These are phyloP conservation scores for Thecophora atra DNA, from an alignment of 2,888 invertebrate species.

Conservation along the genomic window DNA sequence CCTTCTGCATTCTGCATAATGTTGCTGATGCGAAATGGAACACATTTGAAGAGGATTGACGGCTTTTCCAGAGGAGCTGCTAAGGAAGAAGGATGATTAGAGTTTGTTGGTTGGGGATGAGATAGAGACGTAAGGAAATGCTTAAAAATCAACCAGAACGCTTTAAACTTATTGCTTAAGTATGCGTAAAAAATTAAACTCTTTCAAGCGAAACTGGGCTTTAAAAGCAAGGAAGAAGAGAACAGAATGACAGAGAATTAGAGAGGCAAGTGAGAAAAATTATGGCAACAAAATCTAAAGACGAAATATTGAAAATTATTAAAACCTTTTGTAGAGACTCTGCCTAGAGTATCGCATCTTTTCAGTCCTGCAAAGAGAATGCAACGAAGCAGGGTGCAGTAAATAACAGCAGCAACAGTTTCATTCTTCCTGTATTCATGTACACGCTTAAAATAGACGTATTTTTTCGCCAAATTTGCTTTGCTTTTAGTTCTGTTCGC, in stretches of 20 bases:
- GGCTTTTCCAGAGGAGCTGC: not conserved
- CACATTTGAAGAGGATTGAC: not conserved
- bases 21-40: not conserved
- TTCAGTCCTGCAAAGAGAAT: too few species aligned
- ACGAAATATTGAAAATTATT: not conserved
- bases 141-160: constrained; percentile 7
- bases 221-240: not conserved
- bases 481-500: not conserved
- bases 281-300: not conserved
- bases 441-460: not conserved
- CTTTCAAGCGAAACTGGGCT: constrained; percentile 5
- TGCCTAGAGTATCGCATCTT: too few species aligned
- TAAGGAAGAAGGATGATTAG: too few species aligned
- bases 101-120: too few species aligned
- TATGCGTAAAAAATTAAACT: constrained; percentile 25
- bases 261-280: not conserved
- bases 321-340: too few species aligned
- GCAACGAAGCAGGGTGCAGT: too few species aligned
- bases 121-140: too few species aligned
- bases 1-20: not conserved
- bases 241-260: not conserved
- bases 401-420: too few species aligned
- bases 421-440: too few species aligned
- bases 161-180: constrained; percentile 26
- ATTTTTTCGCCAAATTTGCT: not conserved